Evolutionary conservation across 2,113 vertebrate genomes (phyloP).

Genomic region (Thermophis baileyi): DNA sequence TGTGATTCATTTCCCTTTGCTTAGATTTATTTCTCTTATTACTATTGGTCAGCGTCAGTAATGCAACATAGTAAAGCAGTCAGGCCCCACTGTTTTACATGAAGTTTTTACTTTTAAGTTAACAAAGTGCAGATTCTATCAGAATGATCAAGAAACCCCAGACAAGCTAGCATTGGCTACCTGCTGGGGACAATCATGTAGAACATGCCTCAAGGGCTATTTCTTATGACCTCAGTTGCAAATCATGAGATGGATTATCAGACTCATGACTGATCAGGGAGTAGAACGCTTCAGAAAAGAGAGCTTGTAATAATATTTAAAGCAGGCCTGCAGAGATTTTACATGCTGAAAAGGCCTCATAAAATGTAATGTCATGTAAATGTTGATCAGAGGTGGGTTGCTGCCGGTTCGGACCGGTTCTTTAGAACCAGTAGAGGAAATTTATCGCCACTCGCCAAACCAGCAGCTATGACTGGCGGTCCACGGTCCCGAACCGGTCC

Average conservation of each 20-base stretch:
- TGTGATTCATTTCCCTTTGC: not conserved
- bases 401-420: no score
- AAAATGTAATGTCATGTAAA: not conserved
- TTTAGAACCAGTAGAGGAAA: no score
- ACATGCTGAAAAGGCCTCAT: not conserved
- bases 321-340: not conserved
- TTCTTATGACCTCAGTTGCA: not conserved
- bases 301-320: not conserved
- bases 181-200: constrained; percentile 4
- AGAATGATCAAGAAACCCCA: not conserved
- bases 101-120: not conserved
- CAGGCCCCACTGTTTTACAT: not conserved
- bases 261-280: constrained; percentile 28
- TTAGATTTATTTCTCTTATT: not conserved
- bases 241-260: constrained; percentile 29
- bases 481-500: no score
- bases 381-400: no score
- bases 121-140: not conserved
- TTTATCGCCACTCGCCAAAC: no score
- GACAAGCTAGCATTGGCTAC: not conserved
- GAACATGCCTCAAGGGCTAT: constrained; percentile 4
- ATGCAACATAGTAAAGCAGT: not conserved
- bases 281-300: not conserved
- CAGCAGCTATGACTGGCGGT: no score
- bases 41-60: not conserved